These are phyloP conservation scores for Halocynthia aurantium DNA, from an alignment of 23 tunicate species.

Conservation along the genomic window DNA sequence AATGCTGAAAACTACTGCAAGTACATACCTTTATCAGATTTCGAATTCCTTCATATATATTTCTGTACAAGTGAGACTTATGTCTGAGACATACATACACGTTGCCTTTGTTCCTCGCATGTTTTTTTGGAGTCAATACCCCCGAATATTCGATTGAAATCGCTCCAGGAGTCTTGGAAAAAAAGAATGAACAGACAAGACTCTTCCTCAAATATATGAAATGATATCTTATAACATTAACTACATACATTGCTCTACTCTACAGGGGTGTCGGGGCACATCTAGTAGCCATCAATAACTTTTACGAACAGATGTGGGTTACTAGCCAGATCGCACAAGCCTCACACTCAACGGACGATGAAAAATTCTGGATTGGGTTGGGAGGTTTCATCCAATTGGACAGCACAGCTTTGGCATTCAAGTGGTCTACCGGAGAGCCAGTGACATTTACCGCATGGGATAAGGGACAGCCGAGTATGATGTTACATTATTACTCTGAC, in stretches of 20 bases:
- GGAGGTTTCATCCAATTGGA: conserved; percentile 34
- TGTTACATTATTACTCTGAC: not conserved
- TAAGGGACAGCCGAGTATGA: conserved; percentile 50
- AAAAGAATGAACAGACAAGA: too few relatives aligned
- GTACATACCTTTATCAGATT: conserved; percentile 19
- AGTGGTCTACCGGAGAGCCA: conserved; percentile 74
- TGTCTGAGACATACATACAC: too few relatives aligned
- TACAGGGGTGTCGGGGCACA: conserved; percentile 56
- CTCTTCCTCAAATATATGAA: too few relatives aligned
- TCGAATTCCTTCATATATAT: too few relatives aligned
- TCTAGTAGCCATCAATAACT: conserved; percentile 36
- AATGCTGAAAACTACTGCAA: conserved; percentile 66
- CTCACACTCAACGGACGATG: conserved; percentile 43
- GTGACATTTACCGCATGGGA: conserved; percentile 83
- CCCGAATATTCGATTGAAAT: too few relatives aligned
- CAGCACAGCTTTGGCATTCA: conserved; percentile 26
- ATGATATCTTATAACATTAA: too few relatives aligned
- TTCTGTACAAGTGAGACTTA: too few relatives aligned
- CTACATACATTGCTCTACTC: not conserved
- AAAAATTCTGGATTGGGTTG: conserved; percentile 57
- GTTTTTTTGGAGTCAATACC: too few relatives aligned
- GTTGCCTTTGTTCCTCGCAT: too few relatives aligned
- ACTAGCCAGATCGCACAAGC: conserved; percentile 57
- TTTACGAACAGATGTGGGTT: conserved; percentile 40
- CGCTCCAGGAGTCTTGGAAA: too few relatives aligned